Evolutionary conservation across 1,140 invertebrate genomes (phyloP).

Genomic region (Drosophila tani): DNA sequence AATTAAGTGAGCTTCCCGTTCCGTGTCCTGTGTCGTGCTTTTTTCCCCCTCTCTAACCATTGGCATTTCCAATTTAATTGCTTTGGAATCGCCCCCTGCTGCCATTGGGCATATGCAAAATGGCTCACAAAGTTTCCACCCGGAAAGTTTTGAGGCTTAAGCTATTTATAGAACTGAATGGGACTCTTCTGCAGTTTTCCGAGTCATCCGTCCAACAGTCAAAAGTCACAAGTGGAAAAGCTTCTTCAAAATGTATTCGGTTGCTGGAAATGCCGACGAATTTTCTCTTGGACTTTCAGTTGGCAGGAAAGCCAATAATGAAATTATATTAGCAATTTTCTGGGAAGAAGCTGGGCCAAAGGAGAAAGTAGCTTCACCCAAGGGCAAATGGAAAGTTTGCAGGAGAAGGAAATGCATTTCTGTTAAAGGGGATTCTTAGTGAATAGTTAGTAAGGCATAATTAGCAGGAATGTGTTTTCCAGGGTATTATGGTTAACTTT

Average conservation of each 20-base stretch:
- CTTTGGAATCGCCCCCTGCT: slow-evolving; percentile 13
- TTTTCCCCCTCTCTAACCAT: slow-evolving; percentile 12
- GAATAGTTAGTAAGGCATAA: not conserved
- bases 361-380: not conserved
- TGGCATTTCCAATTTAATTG: slow-evolving; percentile 58
- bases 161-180: slow-evolving; percentile 55
- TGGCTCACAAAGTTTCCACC: slow-evolving; percentile 35
- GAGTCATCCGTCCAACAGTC: slow-evolving; percentile 26
- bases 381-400: slow-evolving; percentile 26
- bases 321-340: slow-evolving; percentile 67
- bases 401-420: slow-evolving; percentile 20
- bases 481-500: not conserved
- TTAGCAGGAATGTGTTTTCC: not conserved
- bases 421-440: not conserved
- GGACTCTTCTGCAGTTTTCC: slow-evolving; percentile 21
- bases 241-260: slow-evolving; percentile 41
- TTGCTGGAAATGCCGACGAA: slow-evolving; percentile 29
- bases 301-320: slow-evolving; percentile 53
- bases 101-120: slow-evolving; percentile 33
- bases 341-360: not conserved
- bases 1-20: slow-evolving; percentile 65
- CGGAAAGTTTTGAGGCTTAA: slow-evolving; percentile 53
- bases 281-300: slow-evolving; percentile 23
- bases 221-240: slow-evolving; percentile 60
- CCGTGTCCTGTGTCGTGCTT: slow-evolving; percentile 16